These are phyloP conservation scores for Pemphredon lugubris DNA, from an alignment of 2,888 invertebrate genomes.

Conservation along the genomic window DNA sequence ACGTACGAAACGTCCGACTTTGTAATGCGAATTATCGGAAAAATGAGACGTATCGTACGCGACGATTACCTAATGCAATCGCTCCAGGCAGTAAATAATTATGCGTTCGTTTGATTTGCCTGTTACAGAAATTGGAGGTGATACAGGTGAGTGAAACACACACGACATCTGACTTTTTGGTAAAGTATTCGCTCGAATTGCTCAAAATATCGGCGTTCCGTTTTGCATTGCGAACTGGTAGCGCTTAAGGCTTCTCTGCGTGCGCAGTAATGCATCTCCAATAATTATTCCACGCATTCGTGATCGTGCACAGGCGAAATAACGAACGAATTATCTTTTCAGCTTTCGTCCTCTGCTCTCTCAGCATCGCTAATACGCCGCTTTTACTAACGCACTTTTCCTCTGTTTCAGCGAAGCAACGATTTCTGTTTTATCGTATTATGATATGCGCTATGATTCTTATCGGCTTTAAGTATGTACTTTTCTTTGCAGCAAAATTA, in stretches of 20 bases:
- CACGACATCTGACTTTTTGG: conserved; percentile 4
- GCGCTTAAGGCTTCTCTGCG: background rate
- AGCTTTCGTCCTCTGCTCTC: conserved; percentile 26
- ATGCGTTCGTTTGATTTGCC: too few relatives aligned
- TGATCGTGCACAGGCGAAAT: conserved; percentile 3
- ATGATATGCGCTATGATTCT: background rate
- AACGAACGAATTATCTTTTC: conserved; percentile 25
- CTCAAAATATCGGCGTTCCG: conserved; percentile 1
- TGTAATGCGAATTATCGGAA: too few relatives aligned
- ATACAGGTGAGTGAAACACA: conserved; percentile 68
- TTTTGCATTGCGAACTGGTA: conserved; percentile 31
- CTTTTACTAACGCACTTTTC: background rate
- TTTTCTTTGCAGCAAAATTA: conserved; percentile 20
- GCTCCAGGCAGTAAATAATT: too few relatives aligned
- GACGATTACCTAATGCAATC: too few relatives aligned
- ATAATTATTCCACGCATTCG: background rate
- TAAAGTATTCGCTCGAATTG: conserved; percentile 56
- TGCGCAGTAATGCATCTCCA: background rate
- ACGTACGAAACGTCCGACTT: too few relatives aligned
- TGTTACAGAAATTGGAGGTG: conserved; percentile 74
- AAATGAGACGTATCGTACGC: too few relatives aligned
- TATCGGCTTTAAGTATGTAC: background rate
- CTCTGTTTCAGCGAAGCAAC: conserved; percentile 31
- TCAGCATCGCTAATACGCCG: conserved; percentile 22
- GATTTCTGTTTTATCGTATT: background rate